Percentiles rank a stretch among this genome's conserved stretches.
Conservation (phyloP, 2,113 vertebrate species). For the Lampris megalopsis region DNA sequence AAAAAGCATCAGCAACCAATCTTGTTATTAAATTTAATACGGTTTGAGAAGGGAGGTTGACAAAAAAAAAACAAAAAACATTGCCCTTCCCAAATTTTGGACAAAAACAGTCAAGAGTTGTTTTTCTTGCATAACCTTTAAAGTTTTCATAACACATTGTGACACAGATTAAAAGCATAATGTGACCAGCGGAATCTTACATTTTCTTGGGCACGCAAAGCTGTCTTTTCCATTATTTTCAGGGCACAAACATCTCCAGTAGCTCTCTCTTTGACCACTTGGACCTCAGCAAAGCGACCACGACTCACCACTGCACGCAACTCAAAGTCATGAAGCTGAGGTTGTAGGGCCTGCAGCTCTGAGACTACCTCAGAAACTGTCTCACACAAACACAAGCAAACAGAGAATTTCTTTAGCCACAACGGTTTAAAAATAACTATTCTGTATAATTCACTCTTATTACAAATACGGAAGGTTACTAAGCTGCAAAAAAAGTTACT, state of each 20-base stretch:
- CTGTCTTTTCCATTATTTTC: conserved; percentile 93
- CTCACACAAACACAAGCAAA: conserved; percentile 49
- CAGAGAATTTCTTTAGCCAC: not conserved
- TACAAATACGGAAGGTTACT: not conserved
- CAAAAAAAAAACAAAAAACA: not conserved
- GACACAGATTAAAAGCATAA: not conserved
- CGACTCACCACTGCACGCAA: conserved; percentile 87
- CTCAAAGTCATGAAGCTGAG: conserved; percentile 89
- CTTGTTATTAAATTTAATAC: not conserved
- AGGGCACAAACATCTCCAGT: conserved; percentile 94
- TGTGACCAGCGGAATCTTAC: conserved; percentile 74
- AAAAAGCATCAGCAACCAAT: not conserved
- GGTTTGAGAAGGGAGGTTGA: not conserved
- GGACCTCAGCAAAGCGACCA: conserved; percentile 92
- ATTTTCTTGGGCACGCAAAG: conserved; percentile 85
- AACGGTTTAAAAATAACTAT: not conserved
- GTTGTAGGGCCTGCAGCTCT: conserved; percentile 89
- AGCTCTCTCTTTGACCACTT: conserved; percentile 90
- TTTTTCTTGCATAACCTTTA: no score
- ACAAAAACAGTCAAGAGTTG: no score
- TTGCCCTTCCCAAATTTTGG: no score
- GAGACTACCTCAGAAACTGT: conserved; percentile 88
- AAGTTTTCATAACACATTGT: no score
- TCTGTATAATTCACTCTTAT: not conserved
- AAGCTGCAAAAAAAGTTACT: not conserved